Evolutionary conservation across 2,797 vertebrate species (phyloP).

Genomic region (Heterohyrax brucei): DNA sequence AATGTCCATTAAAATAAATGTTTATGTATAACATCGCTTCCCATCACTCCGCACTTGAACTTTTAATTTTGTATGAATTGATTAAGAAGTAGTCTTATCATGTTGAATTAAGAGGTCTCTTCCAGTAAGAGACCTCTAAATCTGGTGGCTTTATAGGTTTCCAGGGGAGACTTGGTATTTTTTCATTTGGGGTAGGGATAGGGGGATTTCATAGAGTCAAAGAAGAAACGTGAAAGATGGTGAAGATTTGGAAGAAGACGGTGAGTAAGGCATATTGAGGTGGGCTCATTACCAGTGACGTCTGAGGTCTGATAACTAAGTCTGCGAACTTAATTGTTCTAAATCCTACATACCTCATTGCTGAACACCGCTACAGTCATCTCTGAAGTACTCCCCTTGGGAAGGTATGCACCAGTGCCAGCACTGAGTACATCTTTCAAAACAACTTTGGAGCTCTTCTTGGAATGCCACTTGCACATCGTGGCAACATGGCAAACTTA

Average conservation of each 20-base stretch:
- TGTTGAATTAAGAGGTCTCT: neutral
- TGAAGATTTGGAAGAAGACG: slow-evolving; percentile 26
- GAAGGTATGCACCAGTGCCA: no score
- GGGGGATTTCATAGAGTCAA: neutral
- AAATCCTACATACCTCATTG: no score
- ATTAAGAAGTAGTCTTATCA: slow-evolving; percentile 12
- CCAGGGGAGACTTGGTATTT: neutral
- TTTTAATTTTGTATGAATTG: neutral
- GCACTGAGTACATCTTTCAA: no score
- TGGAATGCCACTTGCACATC: no score
- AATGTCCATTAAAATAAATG: neutral
- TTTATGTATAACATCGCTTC: neutral
- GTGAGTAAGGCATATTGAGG: neutral
- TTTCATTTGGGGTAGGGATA: neutral
- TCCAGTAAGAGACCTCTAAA: neutral
- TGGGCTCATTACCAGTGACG: neutral
- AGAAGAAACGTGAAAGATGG: neutral
- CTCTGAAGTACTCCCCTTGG: no score
- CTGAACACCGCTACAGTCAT: no score
- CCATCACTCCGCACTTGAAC: slow-evolving; percentile 31
- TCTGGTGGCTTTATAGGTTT: neutral
- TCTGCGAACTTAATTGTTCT: no score
- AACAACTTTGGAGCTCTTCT: no score
- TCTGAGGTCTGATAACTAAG: no score
- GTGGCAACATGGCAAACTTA: no score